These are phyloP conservation scores for Hiodon tergisus DNA, from an alignment of 2,113 vertebrate species.

Conservation along the genomic window DNA sequence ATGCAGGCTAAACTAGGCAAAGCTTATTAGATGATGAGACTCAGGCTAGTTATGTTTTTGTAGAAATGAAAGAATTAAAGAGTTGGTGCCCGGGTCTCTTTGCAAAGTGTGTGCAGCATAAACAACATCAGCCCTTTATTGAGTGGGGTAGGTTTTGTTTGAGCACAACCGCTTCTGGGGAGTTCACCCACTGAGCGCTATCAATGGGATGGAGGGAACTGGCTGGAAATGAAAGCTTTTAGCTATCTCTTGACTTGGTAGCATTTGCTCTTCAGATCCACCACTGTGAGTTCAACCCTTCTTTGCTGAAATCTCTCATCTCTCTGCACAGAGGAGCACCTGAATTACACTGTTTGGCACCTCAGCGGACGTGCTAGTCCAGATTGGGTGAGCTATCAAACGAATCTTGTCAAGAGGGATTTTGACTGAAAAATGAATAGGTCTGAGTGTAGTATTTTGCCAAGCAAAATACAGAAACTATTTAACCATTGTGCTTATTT, in stretches of 20 bases:
- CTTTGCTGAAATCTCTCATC: neutral
- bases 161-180: neutral
- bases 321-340: neutral
- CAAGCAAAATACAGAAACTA: too few relatives aligned
- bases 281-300: neutral
- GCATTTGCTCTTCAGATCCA: constrained; percentile 3
- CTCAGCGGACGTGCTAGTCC: neutral
- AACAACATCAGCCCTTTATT: neutral
- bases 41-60: too few relatives aligned
- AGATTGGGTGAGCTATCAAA: too few relatives aligned
- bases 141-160: neutral
- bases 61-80: neutral
- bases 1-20: too few relatives aligned
- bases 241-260: neutral
- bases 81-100: neutral
- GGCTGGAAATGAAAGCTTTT: constrained; percentile 15
- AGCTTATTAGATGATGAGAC: too few relatives aligned
- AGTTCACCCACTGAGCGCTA: constrained; percentile 3
- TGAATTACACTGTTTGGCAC: neutral
- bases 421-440: too few relatives aligned
- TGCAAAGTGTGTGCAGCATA: neutral
- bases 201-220: constrained; percentile 9
- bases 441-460: too few relatives aligned
- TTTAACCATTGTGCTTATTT: too few relatives aligned
- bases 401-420: too few relatives aligned